These are phyloP conservation scores for Callionymus lyra DNA, from an alignment of 2,113 vertebrate species.

Conservation along the genomic window DNA sequence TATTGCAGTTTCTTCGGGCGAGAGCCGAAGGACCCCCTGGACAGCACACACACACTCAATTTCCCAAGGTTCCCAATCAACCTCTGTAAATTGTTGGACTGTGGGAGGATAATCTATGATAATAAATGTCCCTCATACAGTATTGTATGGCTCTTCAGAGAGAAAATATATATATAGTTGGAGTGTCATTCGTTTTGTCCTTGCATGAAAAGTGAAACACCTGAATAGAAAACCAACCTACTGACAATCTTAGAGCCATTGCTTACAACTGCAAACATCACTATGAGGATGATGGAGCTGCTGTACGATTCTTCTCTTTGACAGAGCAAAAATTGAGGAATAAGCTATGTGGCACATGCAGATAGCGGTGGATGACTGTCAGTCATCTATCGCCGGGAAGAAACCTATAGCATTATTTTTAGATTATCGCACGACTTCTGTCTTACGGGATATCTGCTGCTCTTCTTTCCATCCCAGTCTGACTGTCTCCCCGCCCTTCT, in stretches of 20 bases:
- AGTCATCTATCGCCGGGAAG: constrained; percentile 14
- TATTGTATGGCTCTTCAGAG: too few species aligned
- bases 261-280: constrained; percentile 60
- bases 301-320: constrained; percentile 19
- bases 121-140: too few species aligned
- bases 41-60: too few species aligned
- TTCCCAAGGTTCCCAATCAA: too few species aligned
- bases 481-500: background rate
- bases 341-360: constrained; percentile 44
- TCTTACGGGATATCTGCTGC: background rate
- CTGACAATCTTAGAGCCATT: constrained; percentile 58
- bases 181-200: too few species aligned
- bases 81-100: too few species aligned
- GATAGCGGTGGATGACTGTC: constrained; percentile 34
- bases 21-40: too few species aligned
- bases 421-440: constrained; percentile 4
- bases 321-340: constrained; percentile 38
- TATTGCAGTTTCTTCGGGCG: too few species aligned
- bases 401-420: constrained; percentile 22
- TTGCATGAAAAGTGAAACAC: too few species aligned
- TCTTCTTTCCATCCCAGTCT: background rate
- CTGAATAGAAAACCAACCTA: constrained; percentile 23
- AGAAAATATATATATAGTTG: too few species aligned
- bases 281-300: constrained; percentile 52
- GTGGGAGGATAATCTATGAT: too few species aligned